Percentiles rank a stretch among this genome's conserved stretches.
Evolutionary conservation across 2,113 vertebrate species (phyloP).

Genomic region (Montifringilla adamsi): DNA sequence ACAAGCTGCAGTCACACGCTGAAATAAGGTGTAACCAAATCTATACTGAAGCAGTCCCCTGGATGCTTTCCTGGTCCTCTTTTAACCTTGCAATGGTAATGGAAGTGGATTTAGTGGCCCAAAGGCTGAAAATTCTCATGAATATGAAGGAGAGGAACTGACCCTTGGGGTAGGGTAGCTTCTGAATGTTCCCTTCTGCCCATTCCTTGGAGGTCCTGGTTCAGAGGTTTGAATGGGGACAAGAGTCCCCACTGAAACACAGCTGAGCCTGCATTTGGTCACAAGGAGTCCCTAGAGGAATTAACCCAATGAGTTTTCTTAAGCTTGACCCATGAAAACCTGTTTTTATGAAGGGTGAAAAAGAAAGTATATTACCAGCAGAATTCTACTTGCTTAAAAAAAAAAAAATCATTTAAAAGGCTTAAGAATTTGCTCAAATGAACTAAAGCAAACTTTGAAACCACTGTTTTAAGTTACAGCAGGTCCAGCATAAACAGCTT

Average conservation of each 20-base stretch:
- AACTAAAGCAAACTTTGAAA: not conserved
- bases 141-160: not conserved
- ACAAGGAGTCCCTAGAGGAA: not conserved
- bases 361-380: not conserved
- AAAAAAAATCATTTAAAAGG: not conserved
- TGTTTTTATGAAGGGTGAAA: not conserved
- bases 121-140: not conserved
- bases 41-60: not conserved
- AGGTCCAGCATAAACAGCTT: not conserved
- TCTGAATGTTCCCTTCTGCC: not conserved
- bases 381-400: not conserved
- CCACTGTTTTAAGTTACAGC: not conserved
- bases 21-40: not conserved
- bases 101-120: not conserved
- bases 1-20: not conserved
- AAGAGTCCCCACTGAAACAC: not conserved
- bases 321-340: not conserved
- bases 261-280: not conserved
- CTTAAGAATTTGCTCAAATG: not conserved
- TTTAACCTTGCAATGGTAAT: not conserved
- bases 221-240: not conserved
- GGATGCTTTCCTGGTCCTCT: not conserved
- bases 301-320: fast-evolving
- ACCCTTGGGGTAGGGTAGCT: not conserved
- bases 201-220: not conserved